phyloP scores from a whole-genome alignment of 2,888 invertebrate genomes.

The Syritta pipiens region DNA sequence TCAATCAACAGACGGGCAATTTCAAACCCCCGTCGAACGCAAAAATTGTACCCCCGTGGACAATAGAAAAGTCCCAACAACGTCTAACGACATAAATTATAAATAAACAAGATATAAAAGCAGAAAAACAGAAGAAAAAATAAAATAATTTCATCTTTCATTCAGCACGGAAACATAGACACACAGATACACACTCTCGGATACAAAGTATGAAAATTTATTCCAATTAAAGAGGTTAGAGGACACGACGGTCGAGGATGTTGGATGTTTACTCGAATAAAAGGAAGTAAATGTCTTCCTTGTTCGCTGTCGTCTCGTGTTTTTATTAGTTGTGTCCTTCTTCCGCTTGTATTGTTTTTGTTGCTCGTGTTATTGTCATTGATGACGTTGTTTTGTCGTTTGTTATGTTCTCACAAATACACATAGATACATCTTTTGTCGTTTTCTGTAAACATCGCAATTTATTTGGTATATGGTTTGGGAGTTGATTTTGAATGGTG shows the following conservation, averaged over 20 bases:
- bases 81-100: conserved; percentile 59
- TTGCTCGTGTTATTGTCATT: conserved; percentile 46
- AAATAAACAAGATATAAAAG: conserved; percentile 66
- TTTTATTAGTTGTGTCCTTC: conserved; percentile 58
- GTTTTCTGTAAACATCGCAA: conserved; percentile 56
- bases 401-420: neutral
- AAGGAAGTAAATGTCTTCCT: conserved; percentile 32
- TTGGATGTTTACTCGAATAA: conserved; percentile 55
- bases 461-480: conserved; percentile 49
- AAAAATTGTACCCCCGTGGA: too few relatives aligned
- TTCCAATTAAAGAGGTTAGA: conserved; percentile 66
- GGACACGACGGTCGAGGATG: conserved; percentile 62
- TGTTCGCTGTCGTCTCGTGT: conserved; percentile 30
- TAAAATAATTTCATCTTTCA: conserved; percentile 53
- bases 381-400: conserved; percentile 40
- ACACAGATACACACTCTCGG: conserved; percentile 18
- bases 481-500: too few relatives aligned
- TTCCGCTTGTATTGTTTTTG: conserved; percentile 67
- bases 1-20: too few relatives aligned
- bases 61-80: too few relatives aligned
- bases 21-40: too few relatives aligned
- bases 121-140: conserved; percentile 32
- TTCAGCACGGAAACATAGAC: conserved; percentile 11
- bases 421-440: too few relatives aligned
- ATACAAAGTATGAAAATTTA: conserved; percentile 59